These are phyloP conservation scores for Phyllotreta cruciferae DNA, from an alignment of 2,888 invertebrate genomes.

Conservation along the genomic window DNA sequence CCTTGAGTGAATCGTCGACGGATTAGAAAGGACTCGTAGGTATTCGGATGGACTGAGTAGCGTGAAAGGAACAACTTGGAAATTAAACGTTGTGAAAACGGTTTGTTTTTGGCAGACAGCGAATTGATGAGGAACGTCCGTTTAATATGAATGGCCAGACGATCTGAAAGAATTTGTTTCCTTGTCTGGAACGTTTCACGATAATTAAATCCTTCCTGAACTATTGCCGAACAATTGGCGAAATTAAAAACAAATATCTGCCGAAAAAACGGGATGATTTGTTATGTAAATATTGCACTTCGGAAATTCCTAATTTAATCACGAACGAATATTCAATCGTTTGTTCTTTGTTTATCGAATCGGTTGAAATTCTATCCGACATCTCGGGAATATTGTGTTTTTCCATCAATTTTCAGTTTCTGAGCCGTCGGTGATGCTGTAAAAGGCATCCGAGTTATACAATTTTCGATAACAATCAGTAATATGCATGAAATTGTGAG, in stretches of 20 bases:
- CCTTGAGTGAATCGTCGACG: slow-evolving; percentile 8
- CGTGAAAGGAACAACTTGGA: slow-evolving; percentile 18
- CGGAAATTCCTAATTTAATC: slow-evolving; percentile 13
- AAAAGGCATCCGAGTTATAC: slow-evolving; percentile 16
- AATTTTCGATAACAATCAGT: slow-evolving; percentile 20
- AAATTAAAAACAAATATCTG: no score
- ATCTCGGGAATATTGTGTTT: slow-evolving; percentile 9
- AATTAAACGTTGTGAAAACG: slow-evolving; percentile 26
- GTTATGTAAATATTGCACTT: neutral
- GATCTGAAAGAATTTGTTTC: slow-evolving; percentile 11
- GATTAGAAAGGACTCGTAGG: slow-evolving; percentile 6
- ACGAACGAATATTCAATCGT: slow-evolving; percentile 11
- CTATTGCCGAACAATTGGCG: neutral
- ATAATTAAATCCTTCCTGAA: neutral
- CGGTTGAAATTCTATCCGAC: slow-evolving; percentile 14
- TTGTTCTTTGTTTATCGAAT: slow-evolving; percentile 21
- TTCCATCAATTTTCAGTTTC: slow-evolving; percentile 20
- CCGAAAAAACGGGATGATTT: neutral
- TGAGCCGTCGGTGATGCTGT: slow-evolving; percentile 3
- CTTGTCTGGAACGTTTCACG: slow-evolving; percentile 1
- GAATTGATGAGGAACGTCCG: slow-evolving; percentile 23
- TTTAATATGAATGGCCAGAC: slow-evolving; percentile 20
- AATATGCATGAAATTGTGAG: slow-evolving; percentile 21
- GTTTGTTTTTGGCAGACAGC: slow-evolving; percentile 26
- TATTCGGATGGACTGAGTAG: slow-evolving; percentile 23